Percentiles rank a stretch among this genome's conserved stretches.
These are phyloP conservation scores for Monopis laevigella DNA, from an alignment of 2,888 invertebrate species.

Conservation along the genomic window DNA sequence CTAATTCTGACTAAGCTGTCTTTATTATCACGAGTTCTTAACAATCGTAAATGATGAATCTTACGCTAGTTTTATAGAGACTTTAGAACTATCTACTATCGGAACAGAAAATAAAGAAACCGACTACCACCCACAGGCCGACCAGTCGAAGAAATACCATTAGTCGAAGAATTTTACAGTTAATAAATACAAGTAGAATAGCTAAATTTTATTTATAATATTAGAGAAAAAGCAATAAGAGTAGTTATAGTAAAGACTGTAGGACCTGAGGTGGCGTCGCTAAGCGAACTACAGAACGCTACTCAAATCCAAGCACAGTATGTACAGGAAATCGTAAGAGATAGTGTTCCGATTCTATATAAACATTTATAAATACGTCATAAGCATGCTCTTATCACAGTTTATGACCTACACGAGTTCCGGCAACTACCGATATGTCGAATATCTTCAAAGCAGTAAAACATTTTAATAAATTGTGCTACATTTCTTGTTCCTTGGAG, in stretches of 20 bases:
- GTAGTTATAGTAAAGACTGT: background rate
- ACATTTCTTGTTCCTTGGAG: too few relatives aligned
- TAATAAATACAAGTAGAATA: too few relatives aligned
- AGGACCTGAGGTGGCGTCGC: constrained; percentile 30
- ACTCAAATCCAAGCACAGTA: constrained; percentile 51
- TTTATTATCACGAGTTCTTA: constrained; percentile 36
- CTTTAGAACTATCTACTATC: constrained; percentile 2
- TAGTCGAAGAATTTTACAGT: too few relatives aligned
- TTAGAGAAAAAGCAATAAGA: background rate
- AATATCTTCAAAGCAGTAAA: background rate
- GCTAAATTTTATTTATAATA: too few relatives aligned
- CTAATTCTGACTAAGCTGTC: constrained; percentile 28
- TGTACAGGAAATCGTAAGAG: background rate
- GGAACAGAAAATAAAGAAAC: constrained; percentile 1
- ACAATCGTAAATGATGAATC: constrained; percentile 29
- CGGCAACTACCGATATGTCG: constrained; percentile 54
- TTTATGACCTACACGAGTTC: constrained; percentile 48
- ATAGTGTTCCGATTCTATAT: constrained; percentile 16
- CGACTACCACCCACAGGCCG: background rate
- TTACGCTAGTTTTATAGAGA: background rate
- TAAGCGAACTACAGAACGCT: constrained; percentile 62
- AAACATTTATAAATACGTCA: constrained; percentile 43
- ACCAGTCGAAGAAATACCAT: background rate
- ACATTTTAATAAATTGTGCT: too few relatives aligned
- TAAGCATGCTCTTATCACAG: constrained; percentile 63